A percentile compares a stretch with the other conserved stretches of the same genome.
Evolutionary conservation across 1,140 invertebrate genomes (phyloP).

Genomic region (Drosophila pandora): DNA sequence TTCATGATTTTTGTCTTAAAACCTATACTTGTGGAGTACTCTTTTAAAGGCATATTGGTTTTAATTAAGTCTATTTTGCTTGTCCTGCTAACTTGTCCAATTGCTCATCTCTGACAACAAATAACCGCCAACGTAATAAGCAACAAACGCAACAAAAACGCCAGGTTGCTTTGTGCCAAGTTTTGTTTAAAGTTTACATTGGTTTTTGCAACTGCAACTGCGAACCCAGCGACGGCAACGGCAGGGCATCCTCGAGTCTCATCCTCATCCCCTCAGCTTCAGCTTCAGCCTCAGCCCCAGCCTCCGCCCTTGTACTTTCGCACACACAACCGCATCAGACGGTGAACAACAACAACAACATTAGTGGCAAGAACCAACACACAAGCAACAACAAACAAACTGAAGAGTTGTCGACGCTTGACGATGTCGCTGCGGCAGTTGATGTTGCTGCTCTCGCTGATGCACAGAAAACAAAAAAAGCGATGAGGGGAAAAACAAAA

Average conservation of each 20-base stretch:
- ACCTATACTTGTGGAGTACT: no score
- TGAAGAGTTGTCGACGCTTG: constrained; percentile 76
- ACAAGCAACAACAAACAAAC: constrained; percentile 48
- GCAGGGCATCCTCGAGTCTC: constrained; percentile 41
- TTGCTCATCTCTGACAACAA: constrained; percentile 42
- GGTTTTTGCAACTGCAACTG: constrained; percentile 39
- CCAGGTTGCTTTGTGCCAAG: constrained; percentile 70
- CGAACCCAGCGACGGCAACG: constrained; percentile 32
- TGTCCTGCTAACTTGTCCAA: background rate
- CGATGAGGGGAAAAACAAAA: no score
- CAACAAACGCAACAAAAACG: constrained; percentile 10
- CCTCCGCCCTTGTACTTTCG: constrained; percentile 5
- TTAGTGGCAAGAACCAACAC: constrained; percentile 14
- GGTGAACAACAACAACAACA: constrained; percentile 16
- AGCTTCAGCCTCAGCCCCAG: background rate
- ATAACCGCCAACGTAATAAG: constrained; percentile 28
- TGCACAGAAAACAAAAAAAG: background rate
- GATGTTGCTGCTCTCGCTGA: background rate
- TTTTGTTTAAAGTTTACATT: constrained; percentile 79
- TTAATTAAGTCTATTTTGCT: no score
- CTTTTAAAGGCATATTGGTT: no score
- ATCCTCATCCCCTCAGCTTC: constrained; percentile 4
- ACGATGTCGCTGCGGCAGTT: constrained; percentile 52
- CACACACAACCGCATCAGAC: constrained; percentile 44
- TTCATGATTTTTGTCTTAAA: no score